Conservation (phyloP, 2,888 invertebrate species). For the Leptinotarsa haldemani region DNA sequence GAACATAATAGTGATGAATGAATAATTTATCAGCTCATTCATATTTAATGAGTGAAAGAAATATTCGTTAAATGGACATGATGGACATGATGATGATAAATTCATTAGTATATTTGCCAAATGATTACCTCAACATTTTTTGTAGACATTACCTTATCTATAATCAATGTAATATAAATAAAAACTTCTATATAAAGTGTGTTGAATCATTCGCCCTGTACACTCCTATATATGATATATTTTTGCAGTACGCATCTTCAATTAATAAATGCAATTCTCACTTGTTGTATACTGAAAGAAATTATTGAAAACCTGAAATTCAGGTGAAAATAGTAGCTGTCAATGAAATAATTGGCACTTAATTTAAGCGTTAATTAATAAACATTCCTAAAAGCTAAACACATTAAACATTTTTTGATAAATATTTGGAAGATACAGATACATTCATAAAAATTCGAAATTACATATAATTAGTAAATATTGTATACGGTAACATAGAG, state of each 20-base stretch:
- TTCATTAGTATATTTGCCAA: too few species aligned
- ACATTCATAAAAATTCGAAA: conserved; percentile 47
- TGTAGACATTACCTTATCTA: too few species aligned
- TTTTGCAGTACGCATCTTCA: neutral
- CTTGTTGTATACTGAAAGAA: neutral
- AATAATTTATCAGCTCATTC: too few species aligned
- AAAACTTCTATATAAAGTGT: too few species aligned
- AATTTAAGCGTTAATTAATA: conserved; percentile 23
- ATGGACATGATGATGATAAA: too few species aligned
- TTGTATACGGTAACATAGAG: conserved; percentile 48
- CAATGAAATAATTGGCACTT: conserved; percentile 46
- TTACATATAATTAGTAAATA: conserved; percentile 43
- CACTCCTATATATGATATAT: neutral
- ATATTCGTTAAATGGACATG: too few species aligned
- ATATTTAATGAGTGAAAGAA: too few species aligned
- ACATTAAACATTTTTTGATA: conserved; percentile 45
- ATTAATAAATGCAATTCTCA: neutral
- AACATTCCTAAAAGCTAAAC: conserved; percentile 47
- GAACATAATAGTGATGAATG: too few species aligned
- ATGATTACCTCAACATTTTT: too few species aligned
- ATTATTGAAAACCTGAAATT: conserved; percentile 1
- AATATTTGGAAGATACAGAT: conserved; percentile 47
- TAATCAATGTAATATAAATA: too few species aligned
- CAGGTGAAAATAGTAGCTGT: conserved; percentile 22
- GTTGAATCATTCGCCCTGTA: too few species aligned